These are phyloP conservation scores for Gymnoscelis rufifasciata DNA, from an alignment of 2,888 invertebrate genomes.

Conservation along the genomic window DNA sequence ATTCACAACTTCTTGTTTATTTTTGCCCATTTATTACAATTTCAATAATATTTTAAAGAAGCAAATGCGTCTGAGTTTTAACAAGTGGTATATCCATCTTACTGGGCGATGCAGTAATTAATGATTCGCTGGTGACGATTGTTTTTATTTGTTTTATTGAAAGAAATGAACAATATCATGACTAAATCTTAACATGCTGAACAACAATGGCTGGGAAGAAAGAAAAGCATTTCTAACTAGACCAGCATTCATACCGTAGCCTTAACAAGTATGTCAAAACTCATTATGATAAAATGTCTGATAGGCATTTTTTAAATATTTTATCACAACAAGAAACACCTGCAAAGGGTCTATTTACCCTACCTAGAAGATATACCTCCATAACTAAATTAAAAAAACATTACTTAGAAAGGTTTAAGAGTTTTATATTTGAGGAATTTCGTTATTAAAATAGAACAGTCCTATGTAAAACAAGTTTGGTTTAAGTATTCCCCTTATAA, in stretches of 20 bases:
- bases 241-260: not conserved
- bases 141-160: constrained; percentile 66
- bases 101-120: constrained; percentile 44
- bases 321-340: no score
- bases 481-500: no score
- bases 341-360: no score
- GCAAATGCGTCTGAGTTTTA: constrained; percentile 37
- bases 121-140: constrained; percentile 60
- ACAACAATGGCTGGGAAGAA: constrained; percentile 40
- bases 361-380: no score
- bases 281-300: no score
- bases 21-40: constrained; percentile 34
- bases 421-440: no score
- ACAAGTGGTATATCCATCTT: constrained; percentile 48
- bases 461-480: no score
- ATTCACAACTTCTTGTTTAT: constrained; percentile 22
- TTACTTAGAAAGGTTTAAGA: no score
- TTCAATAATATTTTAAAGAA: constrained; percentile 37
- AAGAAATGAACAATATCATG: constrained; percentile 45
- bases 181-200: constrained; percentile 40
- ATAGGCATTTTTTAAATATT: no score
- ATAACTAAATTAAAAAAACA: no score
- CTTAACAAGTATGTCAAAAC: no score
- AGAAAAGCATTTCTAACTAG: not conserved
- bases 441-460: no score